A percentile compares a stretch with the other conserved stretches of the same genome.
These are phyloP conservation scores for Ciconia boyciana DNA, from an alignment of 2,113 vertebrate species.

Conservation along the genomic window DNA sequence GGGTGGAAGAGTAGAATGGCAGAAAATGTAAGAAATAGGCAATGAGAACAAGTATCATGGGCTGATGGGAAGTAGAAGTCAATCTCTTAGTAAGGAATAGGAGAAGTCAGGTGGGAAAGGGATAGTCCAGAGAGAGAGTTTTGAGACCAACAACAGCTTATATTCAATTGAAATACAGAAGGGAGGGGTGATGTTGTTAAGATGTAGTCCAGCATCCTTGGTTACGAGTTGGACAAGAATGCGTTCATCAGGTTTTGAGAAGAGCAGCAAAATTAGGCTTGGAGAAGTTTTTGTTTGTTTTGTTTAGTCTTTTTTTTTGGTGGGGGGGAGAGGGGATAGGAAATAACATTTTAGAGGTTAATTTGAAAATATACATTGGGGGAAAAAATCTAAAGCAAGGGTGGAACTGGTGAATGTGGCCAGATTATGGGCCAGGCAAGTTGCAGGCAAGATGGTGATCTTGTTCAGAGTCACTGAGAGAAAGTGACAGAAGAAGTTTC, in stretches of 20 bases:
- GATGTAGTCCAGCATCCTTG: background rate
- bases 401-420: background rate
- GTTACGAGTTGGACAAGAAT: background rate
- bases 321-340: accelerated
- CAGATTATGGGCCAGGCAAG: background rate
- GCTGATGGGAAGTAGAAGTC: background rate
- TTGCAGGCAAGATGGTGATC: background rate
- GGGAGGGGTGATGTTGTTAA: background rate
- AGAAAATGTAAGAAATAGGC: background rate
- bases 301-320: background rate
- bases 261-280: background rate
- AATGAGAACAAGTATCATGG: background rate
- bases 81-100: background rate
- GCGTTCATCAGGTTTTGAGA: background rate
- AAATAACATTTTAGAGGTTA: background rate
- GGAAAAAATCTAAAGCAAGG: background rate
- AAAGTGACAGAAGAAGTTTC: background rate
- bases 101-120: background rate
- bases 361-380: background rate
- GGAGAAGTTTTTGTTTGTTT: background rate
- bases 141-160: background rate
- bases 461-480: background rate
- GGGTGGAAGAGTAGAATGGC: background rate
- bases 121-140: background rate
- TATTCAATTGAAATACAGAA: background rate